Base-by-base conservation (phyloP, 1,140 invertebrate genomes). In the Pogonognathellus flavescens region DNA sequence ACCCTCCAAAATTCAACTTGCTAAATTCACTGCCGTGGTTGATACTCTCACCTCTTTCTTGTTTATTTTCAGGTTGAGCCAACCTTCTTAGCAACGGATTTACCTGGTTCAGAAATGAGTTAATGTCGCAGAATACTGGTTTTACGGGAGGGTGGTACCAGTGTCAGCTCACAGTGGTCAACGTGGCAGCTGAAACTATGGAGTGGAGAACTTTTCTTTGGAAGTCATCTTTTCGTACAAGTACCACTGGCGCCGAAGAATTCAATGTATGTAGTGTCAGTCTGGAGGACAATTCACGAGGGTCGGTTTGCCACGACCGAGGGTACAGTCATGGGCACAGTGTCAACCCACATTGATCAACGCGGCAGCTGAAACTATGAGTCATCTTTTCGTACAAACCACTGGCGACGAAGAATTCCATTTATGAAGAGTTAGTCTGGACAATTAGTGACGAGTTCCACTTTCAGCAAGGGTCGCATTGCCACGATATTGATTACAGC, bases 291-390 rank as follows among this genome's bases (percentile, higher is more conserved):
- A 93, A 86, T 89, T 92, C 92, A 72, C 92, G 92, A n/a, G 92
- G 91, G 89, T 94, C 92, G 50, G 90, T 92, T 89, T 97, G 95
- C 96, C 96, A 98, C 6, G 95, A 95, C 59, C 96, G 92, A 86
- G 95, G 95, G 90, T 98, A 97, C 57, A 97, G 92, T 85, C 95
- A 94, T 87, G 95, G 94, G 89, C 94, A 95, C 85, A 97, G 92
- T 25, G 95, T n/a, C n/a, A n/a, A n/a, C n/a, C n/a, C n/a, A n/a
- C n/a, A n/a, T n/a, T n/a, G n/a, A n/a, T n/a, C n/a, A n/a, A n/a
- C n/a, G n/a, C n/a, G n/a, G n/a, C n/a, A n/a, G n/a, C n/a, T n/a
- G n/a, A n/a, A n/a, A n/a, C n/a, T n/a, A n/a, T n/a, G n/a, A n/a
- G n/a, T n/a, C n/a, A n/a, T n/a, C n/a, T n/a, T n/a, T n/a, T n/a